A percentile compares a stretch with the other conserved stretches of the same genome.
Evolutionary conservation across 2,113 vertebrate genomes (phyloP).

Genomic region (Empidonax alnorum): DNA sequence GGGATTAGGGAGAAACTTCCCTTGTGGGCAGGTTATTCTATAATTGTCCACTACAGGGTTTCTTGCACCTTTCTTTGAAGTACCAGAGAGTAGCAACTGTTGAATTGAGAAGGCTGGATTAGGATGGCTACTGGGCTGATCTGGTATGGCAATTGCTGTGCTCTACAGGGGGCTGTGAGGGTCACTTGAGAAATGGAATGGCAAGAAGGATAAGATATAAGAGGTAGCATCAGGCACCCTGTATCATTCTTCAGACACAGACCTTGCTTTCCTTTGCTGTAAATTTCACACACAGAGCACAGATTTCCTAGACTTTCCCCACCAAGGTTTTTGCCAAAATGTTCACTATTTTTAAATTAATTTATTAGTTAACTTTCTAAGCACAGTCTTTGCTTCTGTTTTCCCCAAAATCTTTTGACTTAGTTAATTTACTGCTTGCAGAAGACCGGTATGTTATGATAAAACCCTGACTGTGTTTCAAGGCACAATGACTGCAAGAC

Average conservation of each 20-base stretch:
- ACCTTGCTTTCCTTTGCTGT: neutral
- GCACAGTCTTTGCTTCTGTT: neutral
- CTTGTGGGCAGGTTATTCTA: constrained; percentile 36
- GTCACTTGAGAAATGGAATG: neutral
- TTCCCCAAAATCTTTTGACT: neutral
- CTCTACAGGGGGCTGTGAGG: neutral
- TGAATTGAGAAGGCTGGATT: constrained; percentile 5
- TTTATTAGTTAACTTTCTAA: neutral
- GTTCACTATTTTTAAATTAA: neutral
- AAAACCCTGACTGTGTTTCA: neutral
- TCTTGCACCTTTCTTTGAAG: constrained; percentile 49
- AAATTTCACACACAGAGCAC: neutral
- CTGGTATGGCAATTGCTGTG: neutral
- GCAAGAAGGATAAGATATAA: neutral
- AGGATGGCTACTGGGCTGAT: neutral
- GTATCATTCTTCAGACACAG: neutral
- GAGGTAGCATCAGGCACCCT: neutral
- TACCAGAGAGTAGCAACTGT: neutral
- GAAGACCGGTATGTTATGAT: neutral
- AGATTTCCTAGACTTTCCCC: neutral
- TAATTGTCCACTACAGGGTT: constrained; percentile 33
- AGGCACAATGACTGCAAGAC: neutral
- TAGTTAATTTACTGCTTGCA: neutral
- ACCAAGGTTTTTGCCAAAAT: neutral
- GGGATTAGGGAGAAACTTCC: constrained; percentile 46